Percentiles rank a stretch among this genome's conserved stretches.
phyloP scores from a whole-genome alignment of 2,797 vertebrate genomes.

The Orestias chungarensis region DNA sequence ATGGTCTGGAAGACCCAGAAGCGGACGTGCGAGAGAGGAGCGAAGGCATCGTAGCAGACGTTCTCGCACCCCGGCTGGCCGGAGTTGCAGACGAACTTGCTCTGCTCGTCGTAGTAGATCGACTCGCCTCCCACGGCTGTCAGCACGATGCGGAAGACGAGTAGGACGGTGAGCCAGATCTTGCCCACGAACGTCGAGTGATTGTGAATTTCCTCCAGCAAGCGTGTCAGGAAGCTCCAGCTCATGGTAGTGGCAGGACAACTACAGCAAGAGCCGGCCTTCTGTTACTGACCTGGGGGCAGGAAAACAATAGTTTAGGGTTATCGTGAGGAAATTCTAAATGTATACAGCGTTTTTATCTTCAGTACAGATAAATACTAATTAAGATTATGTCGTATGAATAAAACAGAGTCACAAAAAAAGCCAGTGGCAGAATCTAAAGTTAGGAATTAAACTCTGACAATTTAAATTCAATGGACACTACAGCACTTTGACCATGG shows the following conservation, averaged over 20 bases:
- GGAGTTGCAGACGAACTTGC: conserved; percentile 95
- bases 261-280: conserved; percentile 35
- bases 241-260: conserved; percentile 84
- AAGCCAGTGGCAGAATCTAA: not conserved
- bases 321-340: conserved; percentile 2
- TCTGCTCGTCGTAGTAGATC: conserved; percentile 95
- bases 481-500: no score
- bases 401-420: not conserved
- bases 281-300: conserved; percentile 49
- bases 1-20: conserved; percentile 99
- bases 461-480: not conserved
- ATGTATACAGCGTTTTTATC: not conserved
- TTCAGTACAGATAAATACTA: not conserved
- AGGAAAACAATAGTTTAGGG: conserved; percentile 23
- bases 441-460: not conserved
- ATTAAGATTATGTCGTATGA: not conserved
- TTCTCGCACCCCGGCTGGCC: conserved; percentile 95
- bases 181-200: conserved; percentile 97
- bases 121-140: conserved; percentile 94
- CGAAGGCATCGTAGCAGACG: conserved; percentile 93
- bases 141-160: conserved; percentile 94
- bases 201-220: conserved; percentile 97
- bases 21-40: conserved; percentile 92
- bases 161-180: conserved; percentile 92
- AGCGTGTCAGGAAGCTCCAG: conserved; percentile 95